Percentiles rank a stretch among this genome's conserved stretches.
Evolutionary conservation across 2,113 vertebrate species (phyloP).

Genomic region (Python bivittatus): DNA sequence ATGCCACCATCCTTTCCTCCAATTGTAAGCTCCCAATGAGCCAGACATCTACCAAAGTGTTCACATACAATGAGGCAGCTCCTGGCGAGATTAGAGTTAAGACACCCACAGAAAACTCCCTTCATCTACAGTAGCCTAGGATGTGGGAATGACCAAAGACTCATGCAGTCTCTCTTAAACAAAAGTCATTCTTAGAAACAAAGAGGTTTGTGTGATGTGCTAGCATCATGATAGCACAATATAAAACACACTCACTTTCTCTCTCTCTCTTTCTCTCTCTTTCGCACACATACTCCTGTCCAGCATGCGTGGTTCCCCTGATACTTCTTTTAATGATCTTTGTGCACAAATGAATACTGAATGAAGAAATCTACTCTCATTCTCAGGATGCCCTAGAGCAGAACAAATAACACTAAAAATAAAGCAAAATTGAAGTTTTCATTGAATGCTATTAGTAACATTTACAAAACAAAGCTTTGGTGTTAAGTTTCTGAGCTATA

Average conservation of each 20-base stretch:
- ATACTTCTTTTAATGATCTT: conserved; percentile 71
- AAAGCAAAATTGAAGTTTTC: conserved; percentile 70
- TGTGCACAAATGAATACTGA: conserved; percentile 70
- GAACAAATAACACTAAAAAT: conserved; percentile 72
- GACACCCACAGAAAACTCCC: conserved; percentile 70
- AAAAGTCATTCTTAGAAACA: conserved; percentile 73
- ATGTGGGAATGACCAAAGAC: conserved; percentile 76
- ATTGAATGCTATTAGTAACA: conserved; percentile 65
- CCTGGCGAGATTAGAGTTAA: conserved; percentile 73
- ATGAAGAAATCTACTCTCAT: conserved; percentile 67
- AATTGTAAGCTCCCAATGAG: conserved; percentile 71
- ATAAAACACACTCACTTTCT: conserved; percentile 46
- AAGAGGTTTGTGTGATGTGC: conserved; percentile 71
- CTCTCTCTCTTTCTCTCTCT: conserved; percentile 44
- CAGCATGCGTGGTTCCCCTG: conserved; percentile 70
- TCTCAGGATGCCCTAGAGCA: conserved; percentile 70
- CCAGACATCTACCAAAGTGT: conserved; percentile 71
- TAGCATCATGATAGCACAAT: conserved; percentile 68
- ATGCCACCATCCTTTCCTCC: conserved; percentile 75
- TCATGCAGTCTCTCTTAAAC: conserved; percentile 72
- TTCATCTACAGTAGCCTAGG: conserved; percentile 74
- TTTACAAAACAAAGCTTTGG: conserved; percentile 65
- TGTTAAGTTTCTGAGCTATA: conserved; percentile 62
- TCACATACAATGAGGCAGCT: conserved; percentile 73
- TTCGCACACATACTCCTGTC: conserved; percentile 57